Percentiles rank a stretch among this genome's conserved stretches.
phyloP scores from a whole-genome alignment of 2,113 vertebrate species.

The Zootoca vivipara region DNA sequence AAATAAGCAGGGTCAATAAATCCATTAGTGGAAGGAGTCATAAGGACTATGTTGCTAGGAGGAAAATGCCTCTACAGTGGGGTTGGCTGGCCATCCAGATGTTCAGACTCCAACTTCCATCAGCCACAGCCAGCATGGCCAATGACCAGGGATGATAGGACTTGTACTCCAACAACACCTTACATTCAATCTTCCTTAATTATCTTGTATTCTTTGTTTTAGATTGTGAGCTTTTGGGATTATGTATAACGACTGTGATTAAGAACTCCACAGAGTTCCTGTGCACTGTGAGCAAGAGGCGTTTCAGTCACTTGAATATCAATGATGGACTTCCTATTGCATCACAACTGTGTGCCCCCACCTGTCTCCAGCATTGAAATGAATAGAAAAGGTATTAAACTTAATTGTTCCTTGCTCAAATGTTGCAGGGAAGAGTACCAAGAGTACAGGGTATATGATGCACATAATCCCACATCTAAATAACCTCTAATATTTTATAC shows the following conservation, averaged over 20 bases:
- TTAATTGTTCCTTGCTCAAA: not conserved
- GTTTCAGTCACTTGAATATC: not conserved
- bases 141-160: too few species aligned
- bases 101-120: too few species aligned
- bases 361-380: not conserved
- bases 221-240: not conserved
- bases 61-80: not conserved
- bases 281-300: not conserved
- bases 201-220: not conserved
- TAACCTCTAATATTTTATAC: not conserved
- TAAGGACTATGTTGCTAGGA: not conserved
- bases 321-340: not conserved
- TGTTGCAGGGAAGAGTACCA: not conserved
- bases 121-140: too few species aligned
- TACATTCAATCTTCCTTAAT: not conserved
- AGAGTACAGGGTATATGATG: not conserved
- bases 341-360: not conserved
- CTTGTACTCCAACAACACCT: too few species aligned
- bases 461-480: not conserved
- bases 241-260: not conserved
- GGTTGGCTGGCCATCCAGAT: too few species aligned
- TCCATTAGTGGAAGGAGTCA: not conserved
- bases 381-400: not conserved
- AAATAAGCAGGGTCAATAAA: not conserved
- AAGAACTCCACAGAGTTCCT: not conserved